A percentile compares a stretch with the other conserved stretches of the same genome.
phyloP scores from a whole-genome alignment of 2,113 vertebrate species.

The Corythoichthys intestinalis region DNA sequence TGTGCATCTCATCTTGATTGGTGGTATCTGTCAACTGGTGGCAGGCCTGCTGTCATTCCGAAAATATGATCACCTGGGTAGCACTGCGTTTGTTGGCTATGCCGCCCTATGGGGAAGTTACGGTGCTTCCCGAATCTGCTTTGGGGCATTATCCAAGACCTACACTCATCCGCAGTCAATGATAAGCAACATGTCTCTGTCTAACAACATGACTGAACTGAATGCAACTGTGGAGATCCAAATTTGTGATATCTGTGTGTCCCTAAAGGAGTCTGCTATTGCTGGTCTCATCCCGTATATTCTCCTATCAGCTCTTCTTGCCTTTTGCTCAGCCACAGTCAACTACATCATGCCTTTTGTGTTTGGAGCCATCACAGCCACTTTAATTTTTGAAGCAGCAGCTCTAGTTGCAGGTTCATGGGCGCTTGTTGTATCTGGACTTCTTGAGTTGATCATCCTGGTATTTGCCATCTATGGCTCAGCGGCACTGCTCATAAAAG shows the following conservation, averaged over 20 bases:
- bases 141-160: conserved; percentile 37
- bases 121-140: conserved; percentile 77
- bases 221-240: conserved; percentile 16
- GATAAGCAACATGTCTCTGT: background rate
- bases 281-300: conserved; percentile 81
- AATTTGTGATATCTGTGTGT: background rate
- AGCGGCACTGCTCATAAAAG: conserved; percentile 77
- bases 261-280: conserved; percentile 68
- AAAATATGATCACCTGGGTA: conserved; percentile 84
- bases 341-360: conserved; percentile 89
- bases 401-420: conserved; percentile 69
- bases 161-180: background rate
- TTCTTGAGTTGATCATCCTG: conserved; percentile 78
- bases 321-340: conserved; percentile 85
- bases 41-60: conserved; percentile 82
- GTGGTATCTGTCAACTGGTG: conserved; percentile 81
- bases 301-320: conserved; percentile 76
- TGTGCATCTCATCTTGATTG: conserved; percentile 83
- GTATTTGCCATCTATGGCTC: conserved; percentile 80
- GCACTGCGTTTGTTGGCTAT: conserved; percentile 81
- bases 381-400: conserved; percentile 80
- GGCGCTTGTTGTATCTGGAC: conserved; percentile 76
- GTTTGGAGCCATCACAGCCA: conserved; percentile 79
- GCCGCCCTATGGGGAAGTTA: conserved; percentile 84
- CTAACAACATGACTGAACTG: conserved; percentile 1